Percentiles rank a stretch among this genome's conserved stretches.
Evolutionary conservation across 2,888 invertebrate genomes (phyloP).

Genomic region (Chloroclystis v-ata): DNA sequence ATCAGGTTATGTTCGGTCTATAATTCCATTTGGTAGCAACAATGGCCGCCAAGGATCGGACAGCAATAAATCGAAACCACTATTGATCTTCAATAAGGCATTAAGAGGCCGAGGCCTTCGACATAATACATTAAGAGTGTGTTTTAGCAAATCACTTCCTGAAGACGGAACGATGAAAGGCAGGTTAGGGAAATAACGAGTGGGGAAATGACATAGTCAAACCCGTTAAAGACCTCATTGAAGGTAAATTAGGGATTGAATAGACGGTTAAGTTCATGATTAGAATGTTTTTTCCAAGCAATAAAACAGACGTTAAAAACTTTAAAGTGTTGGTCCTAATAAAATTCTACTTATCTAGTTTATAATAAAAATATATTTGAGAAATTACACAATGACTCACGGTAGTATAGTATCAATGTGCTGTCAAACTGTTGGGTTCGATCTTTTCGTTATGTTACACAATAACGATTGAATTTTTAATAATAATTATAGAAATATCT

Average conservation of each 20-base stretch:
- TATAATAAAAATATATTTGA: too few relatives aligned
- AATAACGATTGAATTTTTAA: too few relatives aligned
- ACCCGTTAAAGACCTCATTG: constrained; percentile 53
- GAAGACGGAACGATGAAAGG: constrained; percentile 49
- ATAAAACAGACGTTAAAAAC: not conserved
- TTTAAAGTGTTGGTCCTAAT: too few relatives aligned
- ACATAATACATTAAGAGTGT: constrained; percentile 72
- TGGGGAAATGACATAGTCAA: constrained; percentile 70
- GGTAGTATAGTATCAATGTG: too few relatives aligned
- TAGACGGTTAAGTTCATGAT: constrained; percentile 49
- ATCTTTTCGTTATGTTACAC: too few relatives aligned
- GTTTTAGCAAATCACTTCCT: constrained; percentile 77
- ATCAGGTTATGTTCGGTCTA: constrained; percentile 48
- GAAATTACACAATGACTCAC: too few relatives aligned
- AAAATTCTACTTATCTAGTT: too few relatives aligned
- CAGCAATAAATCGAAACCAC: constrained; percentile 68
- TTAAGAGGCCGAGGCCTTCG: constrained; percentile 66
- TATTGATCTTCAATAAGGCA: constrained; percentile 69
- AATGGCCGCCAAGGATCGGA: constrained; percentile 63
- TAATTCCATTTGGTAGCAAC: constrained; percentile 63
- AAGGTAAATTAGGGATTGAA: constrained; percentile 71
- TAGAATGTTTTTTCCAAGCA: not conserved
- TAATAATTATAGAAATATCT: too few relatives aligned
- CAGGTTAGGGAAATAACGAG: constrained; percentile 65
- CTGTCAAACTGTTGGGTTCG: too few relatives aligned